Percentiles rank a stretch among this genome's conserved stretches.
Conservation (phyloP, 2,888 invertebrate genomes). For the Hemaris fuciformis region DNA sequence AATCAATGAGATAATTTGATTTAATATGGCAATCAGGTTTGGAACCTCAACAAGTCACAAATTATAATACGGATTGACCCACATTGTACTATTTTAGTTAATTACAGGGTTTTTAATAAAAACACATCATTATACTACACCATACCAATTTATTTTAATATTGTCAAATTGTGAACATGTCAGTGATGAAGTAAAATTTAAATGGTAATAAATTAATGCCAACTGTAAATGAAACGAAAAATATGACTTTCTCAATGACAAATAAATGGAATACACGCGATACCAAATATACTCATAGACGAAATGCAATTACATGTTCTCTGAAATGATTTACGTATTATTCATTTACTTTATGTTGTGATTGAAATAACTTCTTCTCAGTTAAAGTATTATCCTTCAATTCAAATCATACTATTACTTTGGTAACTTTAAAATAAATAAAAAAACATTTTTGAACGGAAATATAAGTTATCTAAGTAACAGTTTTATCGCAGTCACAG, state of each 20-base stretch:
- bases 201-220: constrained; percentile 8
- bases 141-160: constrained; percentile 74
- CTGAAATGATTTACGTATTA: not conserved
- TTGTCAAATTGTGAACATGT: constrained; percentile 60
- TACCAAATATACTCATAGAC: constrained; percentile 13
- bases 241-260: not conserved
- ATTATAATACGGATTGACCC: too few relatives aligned
- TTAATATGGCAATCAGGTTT: too few relatives aligned
- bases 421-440: constrained; percentile 72
- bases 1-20: too few relatives aligned
- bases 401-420: constrained; percentile 57
- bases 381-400: constrained; percentile 21
- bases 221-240: not conserved
- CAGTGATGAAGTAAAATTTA: not conserved
- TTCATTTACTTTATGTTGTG: constrained; percentile 7
- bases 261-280: not conserved
- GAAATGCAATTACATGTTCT: not conserved
- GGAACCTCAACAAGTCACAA: too few relatives aligned
- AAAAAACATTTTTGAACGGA: constrained; percentile 50
- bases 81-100: not conserved
- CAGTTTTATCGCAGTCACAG: constrained; percentile 34
- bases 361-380: constrained; percentile 3
- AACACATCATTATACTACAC: constrained; percentile 52
- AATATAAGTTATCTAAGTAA: constrained; percentile 39
- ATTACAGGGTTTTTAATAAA: constrained; percentile 20